Evolutionary conservation across 2,797 vertebrate genomes (phyloP).

Genomic region (Xiphorhynchus erythropygius): DNA sequence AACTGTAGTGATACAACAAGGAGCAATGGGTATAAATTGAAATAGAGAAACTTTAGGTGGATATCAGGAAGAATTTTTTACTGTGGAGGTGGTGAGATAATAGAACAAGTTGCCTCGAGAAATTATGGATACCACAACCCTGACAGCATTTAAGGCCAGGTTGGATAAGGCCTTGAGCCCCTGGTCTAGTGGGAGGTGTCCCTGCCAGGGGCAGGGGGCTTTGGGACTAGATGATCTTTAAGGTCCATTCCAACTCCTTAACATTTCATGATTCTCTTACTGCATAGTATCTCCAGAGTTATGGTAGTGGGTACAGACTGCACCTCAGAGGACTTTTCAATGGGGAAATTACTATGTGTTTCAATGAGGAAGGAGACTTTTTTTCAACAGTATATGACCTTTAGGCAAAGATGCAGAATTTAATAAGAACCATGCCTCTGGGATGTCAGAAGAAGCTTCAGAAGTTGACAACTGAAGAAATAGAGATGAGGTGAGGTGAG

Average conservation of each 20-base stretch:
- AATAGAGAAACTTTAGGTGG: not conserved
- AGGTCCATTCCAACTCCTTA: not conserved
- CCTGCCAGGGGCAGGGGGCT: not conserved
- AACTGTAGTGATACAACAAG: not conserved
- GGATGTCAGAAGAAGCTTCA: not conserved
- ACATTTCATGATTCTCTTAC: not conserved
- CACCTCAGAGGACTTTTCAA: not conserved
- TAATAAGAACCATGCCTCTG: not conserved
- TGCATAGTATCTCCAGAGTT: not conserved
- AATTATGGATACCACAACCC: not conserved
- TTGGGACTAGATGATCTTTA: not conserved
- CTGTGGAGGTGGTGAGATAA: not conserved
- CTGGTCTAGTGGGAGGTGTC: not conserved
- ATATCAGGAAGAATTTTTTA: not conserved
- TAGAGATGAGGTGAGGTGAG: not conserved
- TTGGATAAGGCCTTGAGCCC: not conserved
- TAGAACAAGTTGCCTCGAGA: not conserved
- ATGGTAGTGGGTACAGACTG: not conserved
- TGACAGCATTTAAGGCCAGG: not conserved
- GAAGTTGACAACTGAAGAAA: not conserved
- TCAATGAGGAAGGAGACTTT: not conserved
- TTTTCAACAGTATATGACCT: not conserved
- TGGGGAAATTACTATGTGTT: not conserved
- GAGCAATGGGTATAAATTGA: not conserved
- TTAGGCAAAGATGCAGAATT: not conserved